Evolutionary conservation across 2,888 invertebrate species (phyloP).

Genomic region (Tubiluchus corallicola): DNA sequence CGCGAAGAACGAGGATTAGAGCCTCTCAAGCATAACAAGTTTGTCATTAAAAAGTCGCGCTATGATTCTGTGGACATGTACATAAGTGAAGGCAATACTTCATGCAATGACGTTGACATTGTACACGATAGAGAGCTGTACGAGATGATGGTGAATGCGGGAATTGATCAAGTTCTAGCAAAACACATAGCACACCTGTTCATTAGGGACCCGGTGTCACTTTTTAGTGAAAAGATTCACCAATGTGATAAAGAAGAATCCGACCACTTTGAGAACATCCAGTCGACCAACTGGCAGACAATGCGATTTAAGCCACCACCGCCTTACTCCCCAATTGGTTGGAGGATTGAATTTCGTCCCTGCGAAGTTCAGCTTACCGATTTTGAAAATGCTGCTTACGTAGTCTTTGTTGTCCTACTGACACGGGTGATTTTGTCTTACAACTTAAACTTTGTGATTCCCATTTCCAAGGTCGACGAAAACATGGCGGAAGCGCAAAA

Average conservation of each 20-base stretch:
- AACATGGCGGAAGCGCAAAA: constrained; percentile 92
- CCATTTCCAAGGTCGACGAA: constrained; percentile 91
- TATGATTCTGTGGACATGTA: constrained; percentile 97
- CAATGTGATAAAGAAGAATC: constrained; percentile 82
- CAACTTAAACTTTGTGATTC: constrained; percentile 83
- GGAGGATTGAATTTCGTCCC: constrained; percentile 98
- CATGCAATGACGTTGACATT: constrained; percentile 80
- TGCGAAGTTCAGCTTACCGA: constrained; percentile 96
- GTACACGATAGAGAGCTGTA: constrained; percentile 67
- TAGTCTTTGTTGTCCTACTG: constrained; percentile 87
- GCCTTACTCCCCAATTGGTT: constrained; percentile 75
- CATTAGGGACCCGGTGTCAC: constrained; percentile 83
- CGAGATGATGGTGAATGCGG: constrained; percentile 58
- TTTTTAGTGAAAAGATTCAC: constrained; percentile 83
- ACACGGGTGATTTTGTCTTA: constrained; percentile 92
- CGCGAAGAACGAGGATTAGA: constrained; percentile 67
- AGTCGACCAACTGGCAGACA: constrained; percentile 98
- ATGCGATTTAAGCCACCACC: constrained; percentile 98
- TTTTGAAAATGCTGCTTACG: constrained; percentile 97
- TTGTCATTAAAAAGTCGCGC: constrained; percentile 70
- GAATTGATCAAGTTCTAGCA: constrained; percentile 78
- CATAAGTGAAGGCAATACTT: constrained; percentile 51
- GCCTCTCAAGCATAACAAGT: constrained; percentile 48
- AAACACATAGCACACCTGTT: constrained; percentile 95
- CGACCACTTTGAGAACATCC: constrained; percentile 99